Evolutionary conservation across 2,113 vertebrate species (phyloP).

Genomic region (Siniperca chuatsi): DNA sequence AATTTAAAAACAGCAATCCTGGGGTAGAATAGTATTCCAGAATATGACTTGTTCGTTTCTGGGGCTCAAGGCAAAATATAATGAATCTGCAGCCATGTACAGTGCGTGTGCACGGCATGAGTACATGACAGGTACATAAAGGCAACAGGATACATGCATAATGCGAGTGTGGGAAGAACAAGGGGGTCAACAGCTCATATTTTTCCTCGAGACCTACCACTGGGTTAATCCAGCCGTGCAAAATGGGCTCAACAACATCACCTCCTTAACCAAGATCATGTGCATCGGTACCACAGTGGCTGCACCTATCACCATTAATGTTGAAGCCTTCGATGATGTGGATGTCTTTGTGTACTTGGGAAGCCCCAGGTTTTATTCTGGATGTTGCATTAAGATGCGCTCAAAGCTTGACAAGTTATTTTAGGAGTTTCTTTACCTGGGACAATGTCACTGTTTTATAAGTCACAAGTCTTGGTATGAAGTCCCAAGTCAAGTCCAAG

Average conservation of each 20-base stretch:
- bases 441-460: background rate
- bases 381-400: background rate
- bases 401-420: background rate
- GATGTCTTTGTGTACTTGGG: background rate
- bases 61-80: background rate
- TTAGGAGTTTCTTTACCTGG: background rate
- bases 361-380: background rate
- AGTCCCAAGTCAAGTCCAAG: slow-evolving; percentile 1
- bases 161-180: background rate
- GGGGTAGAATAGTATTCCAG: background rate
- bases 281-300: background rate
- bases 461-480: background rate
- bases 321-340: background rate
- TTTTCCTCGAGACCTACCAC: too few species aligned
- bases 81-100: background rate
- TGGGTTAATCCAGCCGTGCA: background rate
- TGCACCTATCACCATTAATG: background rate
- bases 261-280: background rate
- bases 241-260: background rate
- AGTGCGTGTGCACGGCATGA: background rate
- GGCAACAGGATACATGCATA: background rate
- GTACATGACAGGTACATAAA: background rate
- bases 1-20: background rate
- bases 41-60: background rate
- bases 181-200: background rate